Evolutionary conservation across 2,797 vertebrate genomes (phyloP), one percentile per base, ranked within the genome.

Genomic region (Fundulus diaphanus): DNA sequence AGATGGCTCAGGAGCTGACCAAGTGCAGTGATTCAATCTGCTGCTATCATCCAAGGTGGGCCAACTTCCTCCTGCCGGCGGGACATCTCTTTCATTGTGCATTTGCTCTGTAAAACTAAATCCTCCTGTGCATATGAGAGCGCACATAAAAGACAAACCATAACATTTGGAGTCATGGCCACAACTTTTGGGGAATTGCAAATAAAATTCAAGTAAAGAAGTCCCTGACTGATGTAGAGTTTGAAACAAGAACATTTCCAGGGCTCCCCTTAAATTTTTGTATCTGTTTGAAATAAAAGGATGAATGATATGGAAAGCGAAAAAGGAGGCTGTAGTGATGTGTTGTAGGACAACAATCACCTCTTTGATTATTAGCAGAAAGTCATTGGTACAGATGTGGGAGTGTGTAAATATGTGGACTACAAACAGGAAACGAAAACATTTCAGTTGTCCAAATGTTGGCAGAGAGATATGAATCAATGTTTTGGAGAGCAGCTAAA

Each of bases 21-120:
- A 80, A 92, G 88, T 89, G 90, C 82, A 81, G 83, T 76, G 82
- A 87, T 87, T 89, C 93, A 93, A 94, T 94, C 94, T 94, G 93
- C 87, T 89, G 78, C 85, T 85, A 79, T 88, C 90, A 87, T 85
- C 87, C 82, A 83, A 89, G 91, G 88, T 90, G 87, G 88, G 92
- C 91, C 92, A 93, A 88, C 89, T 86, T 91, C 87, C 90, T 86
- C 77, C 74, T 3, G 56, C 81, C 81, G 85, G 85, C 87, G 85
- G 87, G 83, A 82, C 59, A 27, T 76, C 73, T 68, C 81, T 90
- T 83, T 85, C 81, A 87, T 90, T 82, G 67, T 66, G 67, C 29
- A 4, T 70, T 72, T 5, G 1, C 74, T 68, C 66, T 85, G 80
- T 79, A 79, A 82, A 80, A 75, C 67, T 20, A 73, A 82, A 63